A percentile compares a stretch with the other conserved stretches of the same genome.
These are phyloP conservation scores for Chionis minor DNA, from an alignment of 2,113 vertebrate genomes.

Conservation along the genomic window DNA sequence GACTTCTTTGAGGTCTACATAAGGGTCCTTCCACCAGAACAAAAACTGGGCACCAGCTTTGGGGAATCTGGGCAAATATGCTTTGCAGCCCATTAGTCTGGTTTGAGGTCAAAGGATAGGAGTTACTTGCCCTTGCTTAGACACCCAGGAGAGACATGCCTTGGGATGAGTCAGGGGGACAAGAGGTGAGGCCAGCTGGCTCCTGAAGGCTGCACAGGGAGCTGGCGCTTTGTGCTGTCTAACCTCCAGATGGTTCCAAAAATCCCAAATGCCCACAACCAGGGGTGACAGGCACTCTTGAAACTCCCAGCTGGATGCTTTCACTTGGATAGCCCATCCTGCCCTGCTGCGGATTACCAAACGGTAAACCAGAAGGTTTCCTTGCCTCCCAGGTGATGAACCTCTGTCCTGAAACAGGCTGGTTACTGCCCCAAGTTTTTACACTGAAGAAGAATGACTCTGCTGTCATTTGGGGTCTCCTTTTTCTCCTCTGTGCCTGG, in stretches of 20 bases:
- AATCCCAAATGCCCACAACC: background rate
- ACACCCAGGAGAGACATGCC: fast-evolving
- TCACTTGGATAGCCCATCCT: fast-evolving
- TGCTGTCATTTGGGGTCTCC: background rate
- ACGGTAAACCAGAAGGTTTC: background rate
- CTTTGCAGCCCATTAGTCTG: background rate
- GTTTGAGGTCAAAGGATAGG: background rate
- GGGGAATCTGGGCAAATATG: background rate
- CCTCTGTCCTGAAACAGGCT: background rate
- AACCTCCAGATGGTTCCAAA: background rate
- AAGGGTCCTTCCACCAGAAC: background rate
- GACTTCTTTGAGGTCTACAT: background rate
- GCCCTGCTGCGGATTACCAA: background rate
- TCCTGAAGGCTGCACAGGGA: background rate
- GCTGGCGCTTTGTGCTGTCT: background rate
- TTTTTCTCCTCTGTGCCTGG: background rate
- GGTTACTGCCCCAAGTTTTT: background rate
- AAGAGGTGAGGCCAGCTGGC: fast-evolving
- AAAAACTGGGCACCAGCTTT: background rate
- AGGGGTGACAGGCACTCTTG: background rate
- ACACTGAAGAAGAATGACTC: background rate
- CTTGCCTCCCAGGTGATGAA: background rate
- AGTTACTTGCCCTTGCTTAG: background rate
- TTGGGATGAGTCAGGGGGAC: background rate
- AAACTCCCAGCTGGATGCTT: background rate